These are phyloP conservation scores for Diadegma fenestrale DNA, from an alignment of 2,888 invertebrate genomes.

Conservation along the genomic window DNA sequence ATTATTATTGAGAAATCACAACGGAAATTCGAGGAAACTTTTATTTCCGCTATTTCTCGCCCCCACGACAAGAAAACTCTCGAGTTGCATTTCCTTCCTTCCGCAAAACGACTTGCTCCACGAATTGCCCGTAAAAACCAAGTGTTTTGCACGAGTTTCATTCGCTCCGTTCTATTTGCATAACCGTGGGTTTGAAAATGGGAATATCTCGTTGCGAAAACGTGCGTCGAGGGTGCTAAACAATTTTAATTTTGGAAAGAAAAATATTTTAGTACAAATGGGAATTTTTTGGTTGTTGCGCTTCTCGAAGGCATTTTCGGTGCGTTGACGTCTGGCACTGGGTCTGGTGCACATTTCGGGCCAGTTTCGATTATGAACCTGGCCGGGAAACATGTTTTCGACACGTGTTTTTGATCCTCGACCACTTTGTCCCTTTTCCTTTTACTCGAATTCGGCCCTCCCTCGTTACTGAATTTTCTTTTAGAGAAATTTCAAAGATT, in stretches of 20 bases:
- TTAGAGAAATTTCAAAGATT: not conserved
- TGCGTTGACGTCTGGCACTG: not conserved
- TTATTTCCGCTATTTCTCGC: not conserved
- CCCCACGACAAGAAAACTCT: not conserved
- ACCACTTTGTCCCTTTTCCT: constrained; percentile 70
- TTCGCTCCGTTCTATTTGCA: constrained; percentile 51
- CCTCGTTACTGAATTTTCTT: not conserved
- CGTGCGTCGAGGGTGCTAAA: not conserved
- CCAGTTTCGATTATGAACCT: not conserved
- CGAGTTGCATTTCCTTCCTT: constrained; percentile 40
- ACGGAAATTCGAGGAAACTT: not conserved
- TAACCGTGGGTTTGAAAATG: not conserved
- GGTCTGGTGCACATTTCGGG: constrained; percentile 16
- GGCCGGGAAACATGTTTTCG: constrained; percentile 74
- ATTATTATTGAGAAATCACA: not conserved
- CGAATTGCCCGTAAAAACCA: constrained; percentile 10
- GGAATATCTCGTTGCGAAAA: constrained; percentile 26
- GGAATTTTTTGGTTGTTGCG: not conserved
- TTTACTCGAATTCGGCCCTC: constrained; percentile 13
- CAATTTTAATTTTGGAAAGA: not conserved
- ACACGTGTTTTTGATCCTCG: constrained; percentile 78
- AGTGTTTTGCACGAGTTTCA: constrained; percentile 17
- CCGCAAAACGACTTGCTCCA: constrained; percentile 50
- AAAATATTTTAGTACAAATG: constrained; percentile 11
- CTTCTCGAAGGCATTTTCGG: not conserved